phyloP scores from a whole-genome alignment of 2,888 invertebrate genomes.

The Gari tellinella region DNA sequence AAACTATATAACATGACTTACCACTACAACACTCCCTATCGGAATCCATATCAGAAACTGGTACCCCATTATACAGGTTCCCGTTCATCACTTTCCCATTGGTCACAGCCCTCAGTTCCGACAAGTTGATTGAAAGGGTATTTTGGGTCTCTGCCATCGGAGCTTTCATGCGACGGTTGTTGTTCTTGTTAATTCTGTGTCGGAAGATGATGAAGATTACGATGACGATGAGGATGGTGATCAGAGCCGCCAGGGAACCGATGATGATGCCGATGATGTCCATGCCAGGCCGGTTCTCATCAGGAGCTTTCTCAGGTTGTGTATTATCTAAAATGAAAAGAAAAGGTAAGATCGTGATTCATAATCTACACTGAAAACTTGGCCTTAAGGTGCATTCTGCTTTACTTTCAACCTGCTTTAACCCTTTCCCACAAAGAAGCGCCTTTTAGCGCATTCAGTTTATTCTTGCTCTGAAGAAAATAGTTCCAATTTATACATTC shows the following conservation, averaged over 20 bases:
- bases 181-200: slow-evolving; percentile 77
- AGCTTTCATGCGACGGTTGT: slow-evolving; percentile 76
- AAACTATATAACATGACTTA: slow-evolving; percentile 27
- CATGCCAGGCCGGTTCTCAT: slow-evolving; percentile 64
- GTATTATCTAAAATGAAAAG: no score
- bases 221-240: slow-evolving; percentile 88
- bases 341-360: no score
- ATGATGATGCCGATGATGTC: slow-evolving; percentile 79
- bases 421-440: no score
- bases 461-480: no score
- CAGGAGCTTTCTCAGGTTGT: slow-evolving; percentile 48
- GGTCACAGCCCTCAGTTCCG: slow-evolving; percentile 84
- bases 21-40: slow-evolving; percentile 76
- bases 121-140: slow-evolving; percentile 88
- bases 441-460: no score
- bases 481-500: no score
- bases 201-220: slow-evolving; percentile 88
- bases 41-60: slow-evolving; percentile 82
- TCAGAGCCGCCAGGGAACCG: slow-evolving; percentile 88
- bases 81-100: slow-evolving; percentile 83
- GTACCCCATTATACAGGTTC: slow-evolving; percentile 84
- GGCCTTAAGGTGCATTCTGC: no score
- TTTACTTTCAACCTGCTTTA: no score
- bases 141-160: slow-evolving; percentile 73
- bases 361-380: no score